Conservation (phyloP, 2,888 invertebrate genomes). For the Eremobia ochroleuca region DNA sequence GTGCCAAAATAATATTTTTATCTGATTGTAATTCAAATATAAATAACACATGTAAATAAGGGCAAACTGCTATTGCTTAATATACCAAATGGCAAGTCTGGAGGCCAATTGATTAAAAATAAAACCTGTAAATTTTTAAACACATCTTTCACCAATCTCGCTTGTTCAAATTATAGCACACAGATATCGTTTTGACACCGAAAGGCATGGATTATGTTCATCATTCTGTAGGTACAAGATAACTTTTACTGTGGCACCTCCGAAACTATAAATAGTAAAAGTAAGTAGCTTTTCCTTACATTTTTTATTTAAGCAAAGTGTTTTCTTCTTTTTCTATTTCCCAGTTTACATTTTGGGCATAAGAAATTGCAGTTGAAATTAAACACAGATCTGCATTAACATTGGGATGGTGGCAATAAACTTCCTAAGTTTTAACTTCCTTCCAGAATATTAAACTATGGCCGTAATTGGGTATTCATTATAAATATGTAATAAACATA, state of each 20-base stretch:
- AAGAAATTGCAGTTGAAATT: neutral
- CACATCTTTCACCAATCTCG: too few species aligned
- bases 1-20: neutral
- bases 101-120: neutral
- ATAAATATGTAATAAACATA: too few species aligned
- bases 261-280: neutral
- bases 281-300: neutral
- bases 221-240: neutral
- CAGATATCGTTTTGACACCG: neutral
- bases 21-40: neutral
- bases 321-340: neutral
- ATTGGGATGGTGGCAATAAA: neutral
- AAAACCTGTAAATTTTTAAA: neutral
- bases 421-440: neutral
- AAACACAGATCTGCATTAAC: neutral
- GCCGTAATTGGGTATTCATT: neutral
- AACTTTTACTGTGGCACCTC: neutral
- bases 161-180: neutral
- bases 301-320: neutral
- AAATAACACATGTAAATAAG: neutral
- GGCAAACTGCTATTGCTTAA: neutral
- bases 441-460: constrained; percentile 3
- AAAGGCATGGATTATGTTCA: neutral
- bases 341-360: neutral
- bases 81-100: neutral